Percentiles rank a stretch among this genome's conserved stretches.
phyloP scores from a whole-genome alignment of 2,797 vertebrate genomes.

The Semaprochilodus insignis region DNA sequence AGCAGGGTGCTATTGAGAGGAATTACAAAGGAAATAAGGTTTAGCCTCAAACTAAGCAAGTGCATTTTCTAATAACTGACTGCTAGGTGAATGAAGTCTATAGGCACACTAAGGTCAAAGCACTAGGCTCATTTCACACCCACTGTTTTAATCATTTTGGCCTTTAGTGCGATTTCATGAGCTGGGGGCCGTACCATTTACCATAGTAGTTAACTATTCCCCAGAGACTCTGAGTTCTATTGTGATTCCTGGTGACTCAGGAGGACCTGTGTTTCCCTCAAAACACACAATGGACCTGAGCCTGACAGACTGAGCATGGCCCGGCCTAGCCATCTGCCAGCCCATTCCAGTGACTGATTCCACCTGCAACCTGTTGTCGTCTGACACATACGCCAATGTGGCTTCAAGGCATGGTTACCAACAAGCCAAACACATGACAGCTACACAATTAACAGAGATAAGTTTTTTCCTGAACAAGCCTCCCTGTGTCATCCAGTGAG shows the following conservation, averaged over 20 bases:
- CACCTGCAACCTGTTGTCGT: slow-evolving; percentile 77
- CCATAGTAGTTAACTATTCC: slow-evolving; percentile 18
- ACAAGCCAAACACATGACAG: slow-evolving; percentile 18
- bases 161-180: slow-evolving; percentile 69
- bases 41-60: background rate
- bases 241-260: slow-evolving; percentile 60
- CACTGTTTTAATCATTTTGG: slow-evolving; percentile 62
- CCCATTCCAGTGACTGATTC: slow-evolving; percentile 68
- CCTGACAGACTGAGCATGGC: slow-evolving; percentile 60
- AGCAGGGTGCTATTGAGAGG: background rate
- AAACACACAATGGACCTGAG: slow-evolving; percentile 66
- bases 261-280: slow-evolving; percentile 66
- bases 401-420: slow-evolving; percentile 18
- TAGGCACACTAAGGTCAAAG: slow-evolving; percentile 46
- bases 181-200: slow-evolving; percentile 56
- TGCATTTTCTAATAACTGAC: background rate
- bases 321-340: slow-evolving; percentile 75
- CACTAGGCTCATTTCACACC: slow-evolving; percentile 54
- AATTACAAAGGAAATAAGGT: background rate
- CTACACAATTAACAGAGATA: slow-evolving; percentile 18
- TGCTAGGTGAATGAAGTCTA: slow-evolving; percentile 22
- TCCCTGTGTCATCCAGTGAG: slow-evolving; percentile 8
- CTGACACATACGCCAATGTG: slow-evolving; percentile 4
- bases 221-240: slow-evolving; percentile 60
- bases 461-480: slow-evolving; percentile 19